A percentile compares a stretch with the other conserved stretches of the same genome.
These are phyloP conservation scores for Heliopora coerulea DNA, from an alignment of 92 coral and sea anemone genomes.

Conservation along the genomic window DNA sequence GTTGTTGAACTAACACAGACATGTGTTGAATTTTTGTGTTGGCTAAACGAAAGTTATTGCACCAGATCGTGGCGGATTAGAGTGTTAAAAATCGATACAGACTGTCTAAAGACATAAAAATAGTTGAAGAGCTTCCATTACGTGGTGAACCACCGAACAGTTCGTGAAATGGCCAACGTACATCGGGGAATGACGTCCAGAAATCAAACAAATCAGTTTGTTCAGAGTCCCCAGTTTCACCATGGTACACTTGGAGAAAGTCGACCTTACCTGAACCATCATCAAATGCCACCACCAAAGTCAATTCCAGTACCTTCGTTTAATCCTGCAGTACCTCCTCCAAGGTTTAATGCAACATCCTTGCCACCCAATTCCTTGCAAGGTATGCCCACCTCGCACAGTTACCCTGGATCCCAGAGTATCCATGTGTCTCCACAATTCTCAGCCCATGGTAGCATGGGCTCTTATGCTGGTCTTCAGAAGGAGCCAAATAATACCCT, in stretches of 20 bases:
- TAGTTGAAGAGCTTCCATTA: too few species aligned
- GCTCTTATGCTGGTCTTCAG: not conserved
- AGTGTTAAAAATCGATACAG: not conserved
- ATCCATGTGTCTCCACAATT: not conserved
- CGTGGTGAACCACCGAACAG: not conserved
- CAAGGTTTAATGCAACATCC: not conserved
- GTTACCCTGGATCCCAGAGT: not conserved
- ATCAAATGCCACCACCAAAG: not conserved
- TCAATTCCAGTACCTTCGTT: not conserved
- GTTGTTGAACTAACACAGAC: too few species aligned
- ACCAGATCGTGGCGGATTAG: too few species aligned
- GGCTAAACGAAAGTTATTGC: too few species aligned
- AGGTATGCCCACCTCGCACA: not conserved
- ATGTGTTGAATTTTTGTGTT: too few species aligned
- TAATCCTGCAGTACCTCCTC: constrained; percentile 4
- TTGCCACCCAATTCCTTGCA: not conserved
- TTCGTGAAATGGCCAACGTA: not conserved
- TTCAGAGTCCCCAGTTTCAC: not conserved
- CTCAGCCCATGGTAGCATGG: not conserved
- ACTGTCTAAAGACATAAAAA: not conserved
- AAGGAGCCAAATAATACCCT: not conserved
- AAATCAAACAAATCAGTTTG: not conserved
- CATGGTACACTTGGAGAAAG: not conserved
- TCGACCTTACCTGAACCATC: not conserved
- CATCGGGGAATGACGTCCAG: not conserved